phyloP scores from a whole-genome alignment of 2,888 invertebrate species.

The Sphecodes monilicornis region DNA sequence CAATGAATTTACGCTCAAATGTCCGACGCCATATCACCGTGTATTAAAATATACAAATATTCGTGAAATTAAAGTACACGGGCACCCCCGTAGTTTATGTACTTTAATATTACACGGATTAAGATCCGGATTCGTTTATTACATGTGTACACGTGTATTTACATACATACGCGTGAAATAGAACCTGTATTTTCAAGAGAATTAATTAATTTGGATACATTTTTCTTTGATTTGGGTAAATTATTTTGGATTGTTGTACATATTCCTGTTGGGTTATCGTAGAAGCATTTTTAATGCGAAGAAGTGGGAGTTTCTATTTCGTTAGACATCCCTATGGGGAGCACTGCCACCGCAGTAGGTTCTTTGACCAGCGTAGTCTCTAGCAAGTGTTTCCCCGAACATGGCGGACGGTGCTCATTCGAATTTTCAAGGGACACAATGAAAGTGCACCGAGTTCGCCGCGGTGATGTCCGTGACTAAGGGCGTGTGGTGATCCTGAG shows the following conservation, averaged over 20 bases:
- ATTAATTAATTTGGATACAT: not conserved
- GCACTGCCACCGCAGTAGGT: constrained; percentile 56
- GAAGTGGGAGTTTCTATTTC: constrained; percentile 32
- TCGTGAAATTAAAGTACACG: too few species aligned
- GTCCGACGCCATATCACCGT: too few species aligned
- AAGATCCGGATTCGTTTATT: too few species aligned
- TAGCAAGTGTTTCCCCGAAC: constrained; percentile 76
- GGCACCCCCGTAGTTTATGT: too few species aligned
- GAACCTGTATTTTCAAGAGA: too few species aligned
- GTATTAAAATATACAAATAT: too few species aligned
- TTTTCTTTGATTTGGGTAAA: not conserved
- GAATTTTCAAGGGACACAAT: constrained; percentile 77
- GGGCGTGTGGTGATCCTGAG: constrained; percentile 69
- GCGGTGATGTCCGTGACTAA: constrained; percentile 67
- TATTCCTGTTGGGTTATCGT: not conserved
- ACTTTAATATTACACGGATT: too few species aligned
- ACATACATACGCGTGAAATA: too few species aligned
- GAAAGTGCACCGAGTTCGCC: constrained; percentile 70
- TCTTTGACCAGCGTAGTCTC: constrained; percentile 68
- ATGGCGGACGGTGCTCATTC: constrained; percentile 79
- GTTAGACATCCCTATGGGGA: constrained; percentile 62
- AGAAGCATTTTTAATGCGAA: not conserved
- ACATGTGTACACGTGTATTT: too few species aligned
- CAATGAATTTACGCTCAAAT: too few species aligned
- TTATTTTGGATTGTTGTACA: not conserved